Percentiles rank a stretch among this genome's conserved stretches.
Conservation (phyloP, 2,888 invertebrate species). For the Oscheius sp. region DNA sequence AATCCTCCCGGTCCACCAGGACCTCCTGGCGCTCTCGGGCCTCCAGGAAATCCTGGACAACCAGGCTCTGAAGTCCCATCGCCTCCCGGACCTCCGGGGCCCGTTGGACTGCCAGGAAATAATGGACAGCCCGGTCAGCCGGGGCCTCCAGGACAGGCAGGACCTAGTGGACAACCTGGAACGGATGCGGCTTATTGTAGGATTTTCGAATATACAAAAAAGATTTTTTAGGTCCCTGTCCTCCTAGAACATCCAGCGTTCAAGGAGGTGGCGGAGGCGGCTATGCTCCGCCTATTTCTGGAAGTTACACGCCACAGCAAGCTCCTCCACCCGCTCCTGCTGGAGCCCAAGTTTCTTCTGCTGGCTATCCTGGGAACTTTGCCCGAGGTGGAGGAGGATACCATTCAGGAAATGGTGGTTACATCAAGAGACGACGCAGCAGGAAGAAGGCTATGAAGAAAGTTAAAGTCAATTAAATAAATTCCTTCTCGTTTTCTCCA, state of each 20-base stretch:
- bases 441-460: no score
- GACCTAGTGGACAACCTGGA: conserved; percentile 14
- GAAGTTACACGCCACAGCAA: no score
- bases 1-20: conserved; percentile 15
- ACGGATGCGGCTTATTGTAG: conserved; percentile 8
- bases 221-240: conserved; percentile 24
- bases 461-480: no score
- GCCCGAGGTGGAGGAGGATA: not conserved
- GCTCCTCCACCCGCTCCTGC: no score
- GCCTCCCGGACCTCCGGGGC: conserved; percentile 1
- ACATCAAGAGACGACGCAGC: not conserved
- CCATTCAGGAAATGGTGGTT: not conserved
- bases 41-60: conserved; percentile 3
- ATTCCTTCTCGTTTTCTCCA: no score
- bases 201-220: not conserved
- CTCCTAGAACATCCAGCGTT: conserved; percentile 1
- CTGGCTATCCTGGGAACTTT: no score
- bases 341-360: no score
- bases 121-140: conserved; percentile 4
- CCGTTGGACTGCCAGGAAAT: conserved; percentile 7
- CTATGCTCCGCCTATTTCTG: no score
- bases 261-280: conserved; percentile 26
- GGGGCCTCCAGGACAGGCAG: conserved; percentile 12
- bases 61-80: not conserved
- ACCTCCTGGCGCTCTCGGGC: conserved; percentile 10